These are phyloP conservation scores for Bombus vancouverensis DNA, from an alignment of 1,140 invertebrate genomes.

Conservation along the genomic window DNA sequence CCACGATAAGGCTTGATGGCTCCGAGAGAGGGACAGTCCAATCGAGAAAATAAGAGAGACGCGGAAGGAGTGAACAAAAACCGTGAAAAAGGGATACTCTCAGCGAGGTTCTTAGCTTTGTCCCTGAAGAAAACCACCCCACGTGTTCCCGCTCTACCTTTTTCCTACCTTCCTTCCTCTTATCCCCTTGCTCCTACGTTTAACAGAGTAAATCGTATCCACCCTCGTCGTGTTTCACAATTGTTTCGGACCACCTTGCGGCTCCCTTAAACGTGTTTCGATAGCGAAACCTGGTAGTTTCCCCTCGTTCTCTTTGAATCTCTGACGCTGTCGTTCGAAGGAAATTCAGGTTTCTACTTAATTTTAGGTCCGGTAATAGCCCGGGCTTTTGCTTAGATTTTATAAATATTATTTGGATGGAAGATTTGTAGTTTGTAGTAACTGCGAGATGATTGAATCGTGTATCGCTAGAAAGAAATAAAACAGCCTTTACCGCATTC, in stretches of 20 bases:
- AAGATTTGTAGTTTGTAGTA: background rate
- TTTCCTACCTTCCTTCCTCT: background rate
- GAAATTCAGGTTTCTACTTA: background rate
- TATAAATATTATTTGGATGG: background rate
- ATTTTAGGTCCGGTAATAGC: background rate
- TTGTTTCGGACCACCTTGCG: conserved; percentile 30
- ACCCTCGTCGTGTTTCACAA: conserved; percentile 27
- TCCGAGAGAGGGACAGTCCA: conserved; percentile 42
- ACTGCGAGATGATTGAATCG: background rate
- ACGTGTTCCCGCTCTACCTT: conserved; percentile 11
- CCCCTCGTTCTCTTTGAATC: background rate
- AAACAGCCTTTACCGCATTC: conserved; percentile 9
- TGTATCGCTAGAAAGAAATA: conserved; percentile 12
- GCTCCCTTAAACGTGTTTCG: conserved; percentile 14
- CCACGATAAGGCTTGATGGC: conserved; percentile 70
- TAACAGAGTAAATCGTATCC: conserved; percentile 47
- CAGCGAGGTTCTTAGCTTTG: conserved; percentile 55
- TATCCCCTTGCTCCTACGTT: background rate
- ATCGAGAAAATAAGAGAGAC: conserved; percentile 37
- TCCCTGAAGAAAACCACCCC: conserved; percentile 47
- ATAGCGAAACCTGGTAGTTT: background rate
- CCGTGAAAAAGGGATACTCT: conserved; percentile 43
- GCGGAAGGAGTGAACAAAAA: conserved; percentile 23
- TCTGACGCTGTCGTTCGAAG: background rate
- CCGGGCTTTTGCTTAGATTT: background rate